Conservation (phyloP, 2,113 vertebrate species). For the Trogon melanurus region DNA sequence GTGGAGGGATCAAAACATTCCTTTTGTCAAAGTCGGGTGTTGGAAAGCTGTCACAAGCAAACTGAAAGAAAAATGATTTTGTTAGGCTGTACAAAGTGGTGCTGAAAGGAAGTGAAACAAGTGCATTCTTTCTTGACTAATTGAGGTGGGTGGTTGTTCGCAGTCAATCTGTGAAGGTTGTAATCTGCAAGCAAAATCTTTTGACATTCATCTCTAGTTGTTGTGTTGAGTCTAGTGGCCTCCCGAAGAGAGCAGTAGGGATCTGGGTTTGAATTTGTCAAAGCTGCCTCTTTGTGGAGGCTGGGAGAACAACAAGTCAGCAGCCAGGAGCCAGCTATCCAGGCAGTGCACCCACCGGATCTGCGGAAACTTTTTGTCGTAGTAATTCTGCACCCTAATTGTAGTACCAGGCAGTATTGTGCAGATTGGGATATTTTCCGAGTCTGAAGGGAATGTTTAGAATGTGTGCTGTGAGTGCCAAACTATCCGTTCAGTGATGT, state of each 20-base stretch:
- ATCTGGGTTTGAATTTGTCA: not conserved
- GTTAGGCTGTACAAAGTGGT: not conserved
- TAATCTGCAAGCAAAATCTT: not conserved
- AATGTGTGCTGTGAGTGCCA: not conserved
- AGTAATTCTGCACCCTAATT: not conserved
- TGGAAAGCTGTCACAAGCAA: not conserved
- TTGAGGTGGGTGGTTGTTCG: not conserved
- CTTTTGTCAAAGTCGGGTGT: not conserved
- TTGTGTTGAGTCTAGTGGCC: not conserved
- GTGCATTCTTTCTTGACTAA: not conserved
- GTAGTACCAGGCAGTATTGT: not conserved
- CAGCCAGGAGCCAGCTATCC: not conserved
- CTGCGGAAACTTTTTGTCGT: not conserved
- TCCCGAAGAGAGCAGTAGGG: not conserved
- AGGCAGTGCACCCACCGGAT: not conserved
- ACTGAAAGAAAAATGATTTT: not conserved
- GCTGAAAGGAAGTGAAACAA: not conserved
- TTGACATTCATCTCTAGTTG: not conserved
- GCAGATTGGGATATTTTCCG: not conserved
- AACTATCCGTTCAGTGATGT: not conserved
- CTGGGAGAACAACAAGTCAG: not conserved
- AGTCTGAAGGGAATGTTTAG: not conserved
- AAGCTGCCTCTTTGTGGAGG: constrained; percentile 38
- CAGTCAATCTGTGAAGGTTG: not conserved
- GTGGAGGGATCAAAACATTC: not conserved